phyloP scores from a whole-genome alignment of 2,888 invertebrate genomes.

The Dicyrtoma fusca region DNA sequence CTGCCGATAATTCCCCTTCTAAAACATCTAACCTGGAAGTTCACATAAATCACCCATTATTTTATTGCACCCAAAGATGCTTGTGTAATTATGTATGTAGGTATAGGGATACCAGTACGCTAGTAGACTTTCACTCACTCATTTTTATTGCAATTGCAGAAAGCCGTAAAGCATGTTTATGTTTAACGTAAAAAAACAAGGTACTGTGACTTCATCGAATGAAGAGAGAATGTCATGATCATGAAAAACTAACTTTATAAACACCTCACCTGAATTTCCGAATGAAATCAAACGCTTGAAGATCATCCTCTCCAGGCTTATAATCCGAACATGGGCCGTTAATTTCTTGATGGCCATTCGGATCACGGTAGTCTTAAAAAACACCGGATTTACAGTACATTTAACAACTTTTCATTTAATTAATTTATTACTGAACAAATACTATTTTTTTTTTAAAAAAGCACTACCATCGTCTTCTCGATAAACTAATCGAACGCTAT shows the following conservation, averaged over 20 bases:
- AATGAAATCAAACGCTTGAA: slow-evolving; percentile 80
- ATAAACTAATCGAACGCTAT: slow-evolving; percentile 56
- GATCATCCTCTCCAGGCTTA: slow-evolving; percentile 74
- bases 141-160: too few species aligned
- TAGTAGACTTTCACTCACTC: too few species aligned
- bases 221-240: too few species aligned
- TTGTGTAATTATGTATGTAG: too few species aligned
- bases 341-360: slow-evolving; percentile 56
- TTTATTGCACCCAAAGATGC: too few species aligned
- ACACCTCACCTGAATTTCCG: slow-evolving; percentile 67
- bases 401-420: too few species aligned
- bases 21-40: slow-evolving; percentile 64
- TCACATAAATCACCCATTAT: neutral
- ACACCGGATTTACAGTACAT: too few species aligned
- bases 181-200: too few species aligned
- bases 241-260: too few species aligned
- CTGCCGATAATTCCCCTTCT: slow-evolving; percentile 68
- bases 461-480: slow-evolving; percentile 55
- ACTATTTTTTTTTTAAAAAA: slow-evolving; percentile 10
- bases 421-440: neutral
- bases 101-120: too few species aligned
- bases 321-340: slow-evolving; percentile 64
- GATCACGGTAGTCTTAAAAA: slow-evolving; percentile 42
- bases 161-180: too few species aligned
- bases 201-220: too few species aligned